Conservation (phyloP, 2,888 invertebrate species). For the Rotaria sp. region DNA sequence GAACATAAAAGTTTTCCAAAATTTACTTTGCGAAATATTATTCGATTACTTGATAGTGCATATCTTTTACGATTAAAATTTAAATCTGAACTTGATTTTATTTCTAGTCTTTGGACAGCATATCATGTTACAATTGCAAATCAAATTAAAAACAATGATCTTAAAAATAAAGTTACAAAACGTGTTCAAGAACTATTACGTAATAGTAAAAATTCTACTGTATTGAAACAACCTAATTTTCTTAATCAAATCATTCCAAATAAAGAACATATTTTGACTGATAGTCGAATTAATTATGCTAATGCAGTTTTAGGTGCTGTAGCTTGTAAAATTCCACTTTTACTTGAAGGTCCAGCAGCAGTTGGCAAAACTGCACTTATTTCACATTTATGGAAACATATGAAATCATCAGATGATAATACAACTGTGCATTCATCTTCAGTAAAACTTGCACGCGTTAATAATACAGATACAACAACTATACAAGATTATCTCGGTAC, state of each 20-base stretch:
- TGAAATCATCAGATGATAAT: background rate
- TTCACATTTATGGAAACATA: background rate
- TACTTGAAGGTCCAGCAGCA: background rate
- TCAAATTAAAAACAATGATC: background rate
- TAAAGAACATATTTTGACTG: background rate
- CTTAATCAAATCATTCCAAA: background rate
- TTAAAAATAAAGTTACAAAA: background rate
- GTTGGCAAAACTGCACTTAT: background rate
- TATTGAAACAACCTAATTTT: background rate
- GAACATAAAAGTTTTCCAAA: background rate
- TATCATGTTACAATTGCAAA: background rate
- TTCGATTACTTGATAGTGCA: conserved; percentile 9
- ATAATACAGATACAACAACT: background rate
- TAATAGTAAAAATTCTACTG: too few relatives aligned
- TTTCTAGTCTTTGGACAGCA: background rate
- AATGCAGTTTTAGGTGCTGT: background rate
- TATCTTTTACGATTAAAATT: background rate
- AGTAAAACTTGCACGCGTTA: background rate
- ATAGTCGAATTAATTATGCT: background rate
- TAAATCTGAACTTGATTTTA: background rate
- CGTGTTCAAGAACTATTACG: too few relatives aligned
- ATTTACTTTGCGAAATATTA: background rate
- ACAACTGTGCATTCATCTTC: too few relatives aligned
- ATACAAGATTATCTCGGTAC: background rate
- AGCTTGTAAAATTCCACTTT: background rate